A percentile compares a stretch with the other conserved stretches of the same genome.
These are phyloP conservation scores for Rana temporaria DNA, from an alignment of 2,113 vertebrate genomes.

Conservation along the genomic window DNA sequence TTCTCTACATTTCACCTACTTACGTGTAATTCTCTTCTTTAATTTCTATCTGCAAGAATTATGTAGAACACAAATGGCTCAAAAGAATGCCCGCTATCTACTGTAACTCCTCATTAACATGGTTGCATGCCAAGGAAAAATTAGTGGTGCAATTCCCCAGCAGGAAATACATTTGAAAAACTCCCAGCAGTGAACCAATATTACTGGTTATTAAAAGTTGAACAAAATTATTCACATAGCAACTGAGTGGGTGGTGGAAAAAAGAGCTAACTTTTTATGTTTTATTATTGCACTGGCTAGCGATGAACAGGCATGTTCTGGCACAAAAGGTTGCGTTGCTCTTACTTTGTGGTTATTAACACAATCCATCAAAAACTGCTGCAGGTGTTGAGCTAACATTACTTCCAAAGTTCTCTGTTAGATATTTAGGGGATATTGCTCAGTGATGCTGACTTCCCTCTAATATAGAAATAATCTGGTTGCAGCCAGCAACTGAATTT, in stretches of 20 bases:
- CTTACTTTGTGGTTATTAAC: conserved; percentile 55
- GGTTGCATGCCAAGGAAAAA: conserved; percentile 23
- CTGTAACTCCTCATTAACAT: conserved; percentile 45
- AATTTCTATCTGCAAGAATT: conserved; percentile 23
- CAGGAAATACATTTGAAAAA: conserved; percentile 57
- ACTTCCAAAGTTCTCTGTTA: conserved; percentile 42
- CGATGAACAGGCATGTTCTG: conserved; percentile 52
- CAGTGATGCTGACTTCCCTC: not conserved
- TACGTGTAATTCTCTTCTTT: not conserved
- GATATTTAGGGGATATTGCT: conserved; percentile 35
- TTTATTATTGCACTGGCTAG: conserved; percentile 52
- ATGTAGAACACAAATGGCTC: not conserved
- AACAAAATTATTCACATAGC: conserved; percentile 60
- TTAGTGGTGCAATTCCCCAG: conserved; percentile 58
- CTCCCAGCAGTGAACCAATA: conserved; percentile 61
- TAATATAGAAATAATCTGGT: conserved; percentile 4
- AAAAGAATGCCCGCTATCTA: conserved; percentile 34
- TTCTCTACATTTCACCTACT: not conserved
- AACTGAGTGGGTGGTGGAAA: conserved; percentile 40
- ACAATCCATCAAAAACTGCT: conserved; percentile 55
- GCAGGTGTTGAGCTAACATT: conserved; percentile 47
- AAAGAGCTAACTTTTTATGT: conserved; percentile 56
- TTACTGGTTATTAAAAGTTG: conserved; percentile 59
- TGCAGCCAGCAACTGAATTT: conserved; percentile 26
- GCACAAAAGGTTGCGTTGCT: conserved; percentile 55